Evolutionary conservation across 2,113 vertebrate genomes (phyloP).

Genomic region (Alaudala cheleensis): DNA sequence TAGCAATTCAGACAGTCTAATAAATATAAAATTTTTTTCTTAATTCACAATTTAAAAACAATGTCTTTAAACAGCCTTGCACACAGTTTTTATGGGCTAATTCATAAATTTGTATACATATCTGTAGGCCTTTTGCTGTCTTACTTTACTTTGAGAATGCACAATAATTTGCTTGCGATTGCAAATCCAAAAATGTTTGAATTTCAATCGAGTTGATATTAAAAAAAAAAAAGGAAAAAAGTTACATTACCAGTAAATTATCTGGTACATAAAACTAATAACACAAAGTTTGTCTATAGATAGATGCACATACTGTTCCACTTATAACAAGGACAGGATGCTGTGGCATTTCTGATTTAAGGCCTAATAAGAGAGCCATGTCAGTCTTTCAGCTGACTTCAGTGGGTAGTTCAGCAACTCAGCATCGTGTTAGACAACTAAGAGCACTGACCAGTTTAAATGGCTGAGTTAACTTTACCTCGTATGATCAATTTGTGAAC

Average conservation of each 20-base stretch:
- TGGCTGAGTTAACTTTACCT: background rate
- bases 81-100: background rate
- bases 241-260: background rate
- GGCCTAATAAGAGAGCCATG: fast-evolving
- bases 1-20: background rate
- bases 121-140: background rate
- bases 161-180: background rate
- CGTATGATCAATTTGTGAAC: fast-evolving
- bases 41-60: background rate
- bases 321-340: background rate
- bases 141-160: background rate
- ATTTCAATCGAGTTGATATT: background rate
- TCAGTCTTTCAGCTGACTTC: background rate
- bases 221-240: background rate
- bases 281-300: background rate
- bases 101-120: background rate
- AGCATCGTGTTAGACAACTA: background rate
- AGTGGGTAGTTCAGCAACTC: background rate
- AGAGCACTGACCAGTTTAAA: background rate
- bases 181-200: background rate
- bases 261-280: background rate
- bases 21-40: background rate
- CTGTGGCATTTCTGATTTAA: background rate
- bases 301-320: background rate
- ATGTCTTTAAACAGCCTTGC: background rate